Evolutionary conservation across 2,888 invertebrate genomes (phyloP), one percentile per base, ranked within the genome.

Genomic region (Allophyes oxyacanthae): DNA sequence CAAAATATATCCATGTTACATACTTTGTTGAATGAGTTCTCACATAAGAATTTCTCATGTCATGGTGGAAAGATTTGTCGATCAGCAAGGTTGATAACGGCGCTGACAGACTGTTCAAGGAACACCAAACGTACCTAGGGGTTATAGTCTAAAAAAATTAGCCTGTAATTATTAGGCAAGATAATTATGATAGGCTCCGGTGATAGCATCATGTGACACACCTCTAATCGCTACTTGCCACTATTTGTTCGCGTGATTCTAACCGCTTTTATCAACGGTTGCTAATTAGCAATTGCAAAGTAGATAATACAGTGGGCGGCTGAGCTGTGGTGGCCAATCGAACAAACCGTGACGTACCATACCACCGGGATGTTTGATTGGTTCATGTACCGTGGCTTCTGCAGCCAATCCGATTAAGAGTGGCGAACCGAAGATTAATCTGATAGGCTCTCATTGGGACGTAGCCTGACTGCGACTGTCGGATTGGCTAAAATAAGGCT

Each of bases 211-310:
- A 43, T 51, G 32, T 59, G 78, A 78, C 80, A 79, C 81, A 79
- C 81, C 80, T 79, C 79, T 75, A 54, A 58, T 45, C 43, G 48
- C 54, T 73, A 69, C 53, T 64, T 60, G 50, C 48, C 81, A 80
- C 67, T 62, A 67, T 55, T 56, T 54, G 53, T 48, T 49, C 41
- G 74, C 80, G 80, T 81, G 82, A 75, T 70, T 63, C 43, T 56
- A 63, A 8, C 63, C 28, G 44, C 42, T 48, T 51, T 72, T 73
- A 78, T 79, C 78, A 54, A 26, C 26, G 2, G 13, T 59, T 51
- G 40, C 38, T 65, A 72, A 74, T 75, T 52, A 70, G 57, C 51
- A 20, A 56, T 64, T 52, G 49, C 44, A n/a, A n/a, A 54, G 34
- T 26, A 49, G 56, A 63, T 63, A 63, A 48, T 55, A n/a, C 20